A percentile compares a stretch with the other conserved stretches of the same genome.
Evolutionary conservation across 2,797 vertebrate genomes (phyloP).

Genomic region (Somateria mollissima): DNA sequence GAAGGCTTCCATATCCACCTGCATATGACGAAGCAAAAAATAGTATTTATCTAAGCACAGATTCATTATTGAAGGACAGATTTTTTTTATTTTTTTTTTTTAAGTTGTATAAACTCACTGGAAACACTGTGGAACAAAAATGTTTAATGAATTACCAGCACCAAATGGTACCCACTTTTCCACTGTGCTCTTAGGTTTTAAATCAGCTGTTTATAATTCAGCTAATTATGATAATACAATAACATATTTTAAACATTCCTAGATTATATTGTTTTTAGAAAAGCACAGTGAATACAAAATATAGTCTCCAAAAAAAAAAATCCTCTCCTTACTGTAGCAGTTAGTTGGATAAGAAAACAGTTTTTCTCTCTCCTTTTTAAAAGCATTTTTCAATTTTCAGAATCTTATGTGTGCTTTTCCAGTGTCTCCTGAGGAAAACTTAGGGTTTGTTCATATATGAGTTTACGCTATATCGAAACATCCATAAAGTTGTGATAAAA

Average conservation of each 20-base stretch:
- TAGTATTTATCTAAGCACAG: background rate
- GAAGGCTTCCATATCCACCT: slow-evolving; percentile 99
- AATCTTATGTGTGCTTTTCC: background rate
- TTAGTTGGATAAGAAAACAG: background rate
- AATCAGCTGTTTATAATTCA: background rate
- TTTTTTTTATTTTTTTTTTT: background rate
- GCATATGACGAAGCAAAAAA: background rate
- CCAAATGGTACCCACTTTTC: background rate
- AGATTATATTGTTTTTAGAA: background rate
- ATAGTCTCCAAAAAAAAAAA: background rate
- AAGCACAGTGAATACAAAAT: background rate
- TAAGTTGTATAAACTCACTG: background rate
- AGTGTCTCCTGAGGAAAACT: background rate
- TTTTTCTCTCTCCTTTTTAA: background rate
- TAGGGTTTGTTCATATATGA: background rate
- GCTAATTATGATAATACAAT: background rate
- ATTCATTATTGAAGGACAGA: background rate
- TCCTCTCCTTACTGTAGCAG: background rate
- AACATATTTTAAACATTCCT: background rate
- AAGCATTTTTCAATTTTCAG: background rate
- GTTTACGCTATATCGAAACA: background rate
- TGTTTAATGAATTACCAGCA: background rate
- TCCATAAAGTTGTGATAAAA: background rate
- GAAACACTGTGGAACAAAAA: background rate
- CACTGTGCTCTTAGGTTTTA: background rate